Evolutionary conservation across 2,888 invertebrate genomes (phyloP).

Genomic region (Peribatodes rhomboidaria): DNA sequence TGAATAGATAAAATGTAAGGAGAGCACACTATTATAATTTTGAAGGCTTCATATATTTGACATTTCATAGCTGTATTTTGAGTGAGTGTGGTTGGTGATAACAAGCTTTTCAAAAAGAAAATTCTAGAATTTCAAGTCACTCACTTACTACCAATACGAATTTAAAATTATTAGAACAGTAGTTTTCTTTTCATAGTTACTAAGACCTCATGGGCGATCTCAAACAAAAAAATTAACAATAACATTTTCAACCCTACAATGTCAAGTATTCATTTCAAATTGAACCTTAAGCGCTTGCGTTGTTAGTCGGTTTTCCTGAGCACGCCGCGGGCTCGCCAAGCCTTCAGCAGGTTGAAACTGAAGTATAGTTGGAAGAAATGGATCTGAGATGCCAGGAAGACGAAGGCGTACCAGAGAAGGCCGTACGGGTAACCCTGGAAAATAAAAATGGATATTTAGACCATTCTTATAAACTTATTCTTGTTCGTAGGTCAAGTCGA

Average conservation of each 20-base stretch:
- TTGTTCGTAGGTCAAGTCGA: too few species aligned
- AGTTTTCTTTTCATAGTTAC: not conserved
- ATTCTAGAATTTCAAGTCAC: too few species aligned
- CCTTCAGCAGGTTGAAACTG: conserved; percentile 92
- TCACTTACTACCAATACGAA: too few species aligned
- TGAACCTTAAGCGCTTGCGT: conserved; percentile 8
- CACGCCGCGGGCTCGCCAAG: conserved; percentile 93
- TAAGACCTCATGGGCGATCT: not conserved
- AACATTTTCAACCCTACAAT: conserved; percentile 7
- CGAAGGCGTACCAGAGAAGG: conserved; percentile 96
- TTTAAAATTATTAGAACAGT: not conserved
- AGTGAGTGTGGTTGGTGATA: too few species aligned
- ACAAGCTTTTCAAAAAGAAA: too few species aligned
- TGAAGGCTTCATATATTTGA: too few species aligned
- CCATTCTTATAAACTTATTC: not conserved
- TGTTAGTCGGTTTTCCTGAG: conserved; percentile 90
- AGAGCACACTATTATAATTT: too few species aligned
- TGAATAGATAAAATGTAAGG: too few species aligned
- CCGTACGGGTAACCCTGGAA: conserved; percentile 96
- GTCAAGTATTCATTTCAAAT: conserved; percentile 8
- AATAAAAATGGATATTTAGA: conserved; percentile 1
- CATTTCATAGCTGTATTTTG: too few species aligned
- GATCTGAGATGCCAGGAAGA: conserved; percentile 94
- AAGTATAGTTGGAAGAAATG: conserved; percentile 95
- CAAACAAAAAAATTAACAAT: conserved; percentile 4